phyloP scores from a whole-genome alignment of 2,888 invertebrate species.

The Acrobasis repandana region DNA sequence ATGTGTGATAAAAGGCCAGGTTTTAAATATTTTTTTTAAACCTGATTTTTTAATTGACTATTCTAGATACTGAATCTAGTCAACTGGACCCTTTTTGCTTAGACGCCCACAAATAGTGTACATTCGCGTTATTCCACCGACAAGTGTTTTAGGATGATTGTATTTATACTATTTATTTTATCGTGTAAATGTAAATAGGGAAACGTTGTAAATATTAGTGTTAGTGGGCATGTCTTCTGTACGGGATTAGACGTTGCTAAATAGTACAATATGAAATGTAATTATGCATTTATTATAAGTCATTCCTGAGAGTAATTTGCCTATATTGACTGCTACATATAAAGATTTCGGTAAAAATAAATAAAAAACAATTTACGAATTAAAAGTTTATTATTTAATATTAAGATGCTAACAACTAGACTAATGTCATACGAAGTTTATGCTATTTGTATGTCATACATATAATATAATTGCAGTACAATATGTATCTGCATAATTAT shows the following conservation, averaged over 20 bases:
- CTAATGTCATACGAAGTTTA: slow-evolving; percentile 1
- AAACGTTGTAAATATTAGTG: slow-evolving; percentile 65
- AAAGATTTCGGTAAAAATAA: slow-evolving; percentile 21
- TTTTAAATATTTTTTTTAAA: no score
- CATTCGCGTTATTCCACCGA: slow-evolving; percentile 65
- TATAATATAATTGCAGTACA: neutral
- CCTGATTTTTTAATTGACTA: no score
- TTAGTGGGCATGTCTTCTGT: slow-evolving; percentile 31
- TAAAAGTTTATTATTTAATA: neutral
- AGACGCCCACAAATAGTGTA: no score
- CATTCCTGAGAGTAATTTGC: slow-evolving; percentile 51
- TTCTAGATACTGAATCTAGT: no score
- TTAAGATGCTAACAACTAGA: neutral
- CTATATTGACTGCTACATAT: slow-evolving; percentile 32
- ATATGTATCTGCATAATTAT: neutral
- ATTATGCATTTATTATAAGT: slow-evolving; percentile 65
- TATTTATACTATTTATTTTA: slow-evolving; percentile 65
- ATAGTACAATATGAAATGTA: slow-evolving; percentile 38
- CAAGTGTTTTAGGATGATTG: neutral
- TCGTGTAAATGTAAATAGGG: slow-evolving; percentile 62
- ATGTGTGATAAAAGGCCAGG: no score
- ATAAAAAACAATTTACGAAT: slow-evolving; percentile 22
- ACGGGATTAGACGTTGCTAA: slow-evolving; percentile 11
- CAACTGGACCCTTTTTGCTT: no score
- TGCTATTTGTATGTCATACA: neutral